Evolutionary conservation across 2,113 vertebrate genomes (phyloP).

Genomic region (Coreoperca whiteheadi): DNA sequence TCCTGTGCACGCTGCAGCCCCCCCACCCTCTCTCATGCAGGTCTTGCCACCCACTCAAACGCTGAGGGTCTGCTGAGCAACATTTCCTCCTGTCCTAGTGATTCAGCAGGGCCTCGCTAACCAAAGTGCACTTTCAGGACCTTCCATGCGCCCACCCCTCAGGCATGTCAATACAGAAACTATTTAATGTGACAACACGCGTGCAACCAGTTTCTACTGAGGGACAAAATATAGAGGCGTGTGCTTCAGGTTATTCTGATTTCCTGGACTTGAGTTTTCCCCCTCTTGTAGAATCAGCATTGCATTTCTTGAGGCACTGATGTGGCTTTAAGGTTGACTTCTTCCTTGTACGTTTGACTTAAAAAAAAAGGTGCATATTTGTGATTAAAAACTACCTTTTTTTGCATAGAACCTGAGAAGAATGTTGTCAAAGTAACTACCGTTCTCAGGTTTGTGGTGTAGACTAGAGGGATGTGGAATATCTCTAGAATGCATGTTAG

Average conservation of each 20-base stretch:
- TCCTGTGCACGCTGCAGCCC: constrained; percentile 17
- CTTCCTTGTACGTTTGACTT: neutral
- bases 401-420: neutral
- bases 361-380: neutral
- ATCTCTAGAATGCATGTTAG: neutral
- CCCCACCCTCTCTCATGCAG: neutral
- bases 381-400: neutral
- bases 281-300: neutral
- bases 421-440: neutral
- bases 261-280: neutral
- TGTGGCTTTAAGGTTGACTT: neutral
- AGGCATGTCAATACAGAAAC: constrained; percentile 36
- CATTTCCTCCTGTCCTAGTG: neutral
- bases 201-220: neutral
- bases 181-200: neutral
- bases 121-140: constrained; percentile 26
- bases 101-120: constrained; percentile 23
- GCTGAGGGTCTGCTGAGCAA: constrained; percentile 10
- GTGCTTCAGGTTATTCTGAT: neutral
- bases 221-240: neutral
- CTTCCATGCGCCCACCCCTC: constrained; percentile 25
- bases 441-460: neutral
- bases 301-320: neutral
- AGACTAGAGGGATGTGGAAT: neutral
- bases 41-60: neutral